Base-by-base conservation (phyloP, 2,113 vertebrate genomes). In the Nothobranchius kuhntae region DNA sequence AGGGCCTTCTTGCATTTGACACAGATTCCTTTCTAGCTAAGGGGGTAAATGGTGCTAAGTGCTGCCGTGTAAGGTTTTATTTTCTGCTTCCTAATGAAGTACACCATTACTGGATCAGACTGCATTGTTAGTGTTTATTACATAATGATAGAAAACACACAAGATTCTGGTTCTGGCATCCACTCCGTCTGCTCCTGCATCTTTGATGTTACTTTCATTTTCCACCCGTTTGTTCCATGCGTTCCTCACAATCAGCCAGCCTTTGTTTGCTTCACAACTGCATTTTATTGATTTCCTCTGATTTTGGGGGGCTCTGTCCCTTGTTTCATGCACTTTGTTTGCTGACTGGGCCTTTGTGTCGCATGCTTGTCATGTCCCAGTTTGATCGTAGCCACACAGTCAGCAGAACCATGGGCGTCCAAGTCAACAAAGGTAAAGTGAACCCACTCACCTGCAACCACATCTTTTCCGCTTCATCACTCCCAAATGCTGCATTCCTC, bases 361-460 rank as follows among this genome's bases (percentile, higher is more conserved):
- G 87, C 91, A 90, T 91, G 87, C 87, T 85, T 91, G 73, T 84
- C 83, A 81, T 82, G 82, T 91, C 86, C 79, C 88, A 93, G 92
- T 93, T 87, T 92, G 90, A 93, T 80, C 86, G 80, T 92, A 92
- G 78, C 90, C 90, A 93, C 87, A 82, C 91, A 92, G 76, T 89
- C 81, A 89, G 59, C 91, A 89, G 83, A 85, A 53, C 88, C 85
- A 82, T 81, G 80, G 90, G 87, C 87, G 67, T 87, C 89, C 89
- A 85, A 83, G 70, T 88, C 71, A 81, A 85, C 87, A 87, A 91
- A 94, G 92, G 92, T 94, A 92, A 92, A 89, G 78, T 86, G 75
- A 79, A 86, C 77, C 72, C 73, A 73, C 75, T 82, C 63, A 85
- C 75, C 53, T 53, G 42, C 62, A 55, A 65, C 60, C 75, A 75